Percentiles rank a stretch among this genome's conserved stretches.
Evolutionary conservation across 2,113 vertebrate genomes (phyloP).

Genomic region (Rhinichthys klamathensis): DNA sequence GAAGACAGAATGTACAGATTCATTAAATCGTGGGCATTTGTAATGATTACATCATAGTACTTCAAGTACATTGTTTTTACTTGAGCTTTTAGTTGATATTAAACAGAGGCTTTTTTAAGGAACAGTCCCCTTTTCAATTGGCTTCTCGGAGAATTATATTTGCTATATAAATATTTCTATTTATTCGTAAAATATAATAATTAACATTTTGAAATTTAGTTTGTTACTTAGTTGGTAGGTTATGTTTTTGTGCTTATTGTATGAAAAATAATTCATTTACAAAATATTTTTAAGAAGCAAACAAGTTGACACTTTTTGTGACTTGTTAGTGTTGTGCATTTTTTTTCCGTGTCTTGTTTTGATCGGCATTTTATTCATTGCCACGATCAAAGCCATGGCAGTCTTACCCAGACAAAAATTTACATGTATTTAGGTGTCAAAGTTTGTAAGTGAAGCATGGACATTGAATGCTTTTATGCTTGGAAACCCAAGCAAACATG

Average conservation of each 20-base stretch:
- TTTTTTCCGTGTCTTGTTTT: not conserved
- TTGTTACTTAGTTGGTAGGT: not conserved
- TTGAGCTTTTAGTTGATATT: not conserved
- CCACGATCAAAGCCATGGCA: conserved; percentile 48
- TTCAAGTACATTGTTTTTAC: not conserved
- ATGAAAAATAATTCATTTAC: not conserved
- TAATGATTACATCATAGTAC: conserved; percentile 1
- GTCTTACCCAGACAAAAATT: conserved; percentile 44
- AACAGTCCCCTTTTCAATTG: not conserved
- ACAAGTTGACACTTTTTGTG: not conserved
- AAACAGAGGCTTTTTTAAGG: not conserved
- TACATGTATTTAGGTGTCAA: conserved; percentile 56
- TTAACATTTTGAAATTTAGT: not conserved
- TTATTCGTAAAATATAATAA: not conserved
- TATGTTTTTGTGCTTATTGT: not conserved
- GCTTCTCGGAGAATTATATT: not conserved
- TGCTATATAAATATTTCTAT: not conserved
- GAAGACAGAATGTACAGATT: conserved; percentile 7
- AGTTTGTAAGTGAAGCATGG: conserved; percentile 58
- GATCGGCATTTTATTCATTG: not conserved
- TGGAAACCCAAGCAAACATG: conserved; percentile 75
- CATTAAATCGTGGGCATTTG: not conserved
- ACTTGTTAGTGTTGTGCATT: not conserved
- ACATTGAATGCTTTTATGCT: conserved; percentile 62
- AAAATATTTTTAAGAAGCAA: not conserved